These are phyloP conservation scores for Microhierax caerulescens DNA, from an alignment of 2,797 vertebrate genomes.

Conservation along the genomic window DNA sequence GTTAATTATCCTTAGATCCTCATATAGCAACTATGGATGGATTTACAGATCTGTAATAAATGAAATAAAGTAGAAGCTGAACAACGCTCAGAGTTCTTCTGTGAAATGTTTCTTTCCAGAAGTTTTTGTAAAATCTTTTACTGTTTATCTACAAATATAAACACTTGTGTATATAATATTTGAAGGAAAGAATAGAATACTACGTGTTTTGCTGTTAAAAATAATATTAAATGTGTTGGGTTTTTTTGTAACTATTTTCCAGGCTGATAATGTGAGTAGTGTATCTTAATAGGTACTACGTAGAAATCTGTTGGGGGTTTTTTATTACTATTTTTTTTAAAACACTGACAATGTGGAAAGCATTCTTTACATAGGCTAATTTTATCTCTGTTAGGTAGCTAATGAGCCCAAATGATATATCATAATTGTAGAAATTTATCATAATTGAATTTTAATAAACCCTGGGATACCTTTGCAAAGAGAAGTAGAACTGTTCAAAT, in stretches of 20 bases:
- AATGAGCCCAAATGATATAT: constrained; percentile 14
- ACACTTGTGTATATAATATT: background rate
- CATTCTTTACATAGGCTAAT: background rate
- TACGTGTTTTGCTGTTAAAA: background rate
- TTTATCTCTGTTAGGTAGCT: background rate
- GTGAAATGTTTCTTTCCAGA: background rate
- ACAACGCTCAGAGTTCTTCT: background rate
- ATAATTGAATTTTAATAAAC: background rate
- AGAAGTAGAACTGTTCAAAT: background rate
- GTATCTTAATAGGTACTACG: constrained; percentile 32
- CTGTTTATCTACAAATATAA: background rate
- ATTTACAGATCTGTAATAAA: background rate
- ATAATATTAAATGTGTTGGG: background rate
- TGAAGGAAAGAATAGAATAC: background rate
- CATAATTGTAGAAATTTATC: background rate
- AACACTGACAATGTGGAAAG: background rate
- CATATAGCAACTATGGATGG: background rate
- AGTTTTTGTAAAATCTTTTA: background rate
- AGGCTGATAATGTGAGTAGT: constrained; percentile 46
- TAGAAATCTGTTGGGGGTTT: background rate
- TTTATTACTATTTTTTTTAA: background rate
- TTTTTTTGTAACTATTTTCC: constrained; percentile 2
- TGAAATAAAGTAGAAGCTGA: background rate
- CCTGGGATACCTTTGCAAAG: background rate
- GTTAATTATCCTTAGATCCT: background rate